phyloP scores from a whole-genome alignment of 2,888 invertebrate species.

The Pemphredon lugubris region DNA sequence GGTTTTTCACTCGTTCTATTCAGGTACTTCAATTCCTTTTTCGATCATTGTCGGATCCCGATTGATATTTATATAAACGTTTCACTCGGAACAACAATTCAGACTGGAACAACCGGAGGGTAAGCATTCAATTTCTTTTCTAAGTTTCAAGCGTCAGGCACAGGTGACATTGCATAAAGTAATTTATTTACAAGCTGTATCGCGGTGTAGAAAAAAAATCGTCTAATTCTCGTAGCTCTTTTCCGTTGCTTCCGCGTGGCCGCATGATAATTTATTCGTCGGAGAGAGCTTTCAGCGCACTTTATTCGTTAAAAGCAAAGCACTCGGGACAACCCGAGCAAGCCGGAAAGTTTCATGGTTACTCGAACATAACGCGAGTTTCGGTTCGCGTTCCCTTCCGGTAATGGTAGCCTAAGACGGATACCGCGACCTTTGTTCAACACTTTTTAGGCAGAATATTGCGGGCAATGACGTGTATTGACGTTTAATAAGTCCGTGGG shows the following conservation, averaged over 20 bases:
- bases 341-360: conserved; percentile 27
- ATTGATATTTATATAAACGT: background rate
- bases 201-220: conserved; percentile 17
- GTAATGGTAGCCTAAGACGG: background rate
- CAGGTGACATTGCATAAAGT: conserved; percentile 7
- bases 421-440: background rate
- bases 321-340: conserved; percentile 21
- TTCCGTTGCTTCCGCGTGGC: conserved; percentile 23
- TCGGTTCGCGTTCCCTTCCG: background rate
- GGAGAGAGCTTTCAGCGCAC: conserved; percentile 59
- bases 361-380: conserved; percentile 8
- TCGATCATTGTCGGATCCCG: no score
- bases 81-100: no score
- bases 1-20: no score
- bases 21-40: no score
- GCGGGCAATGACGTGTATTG: no score
- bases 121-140: background rate
- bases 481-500: no score
- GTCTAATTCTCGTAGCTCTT: conserved; percentile 11
- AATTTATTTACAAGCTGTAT: conserved; percentile 14
- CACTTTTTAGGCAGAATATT: background rate
- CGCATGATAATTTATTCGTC: conserved; percentile 66
- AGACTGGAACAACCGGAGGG: background rate
- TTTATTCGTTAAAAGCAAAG: conserved; percentile 65
- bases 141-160: conserved; percentile 12